Percentiles rank a stretch among this genome's conserved stretches.
Evolutionary conservation across 2,797 vertebrate genomes (phyloP).

Genomic region (Poecile montanus): DNA sequence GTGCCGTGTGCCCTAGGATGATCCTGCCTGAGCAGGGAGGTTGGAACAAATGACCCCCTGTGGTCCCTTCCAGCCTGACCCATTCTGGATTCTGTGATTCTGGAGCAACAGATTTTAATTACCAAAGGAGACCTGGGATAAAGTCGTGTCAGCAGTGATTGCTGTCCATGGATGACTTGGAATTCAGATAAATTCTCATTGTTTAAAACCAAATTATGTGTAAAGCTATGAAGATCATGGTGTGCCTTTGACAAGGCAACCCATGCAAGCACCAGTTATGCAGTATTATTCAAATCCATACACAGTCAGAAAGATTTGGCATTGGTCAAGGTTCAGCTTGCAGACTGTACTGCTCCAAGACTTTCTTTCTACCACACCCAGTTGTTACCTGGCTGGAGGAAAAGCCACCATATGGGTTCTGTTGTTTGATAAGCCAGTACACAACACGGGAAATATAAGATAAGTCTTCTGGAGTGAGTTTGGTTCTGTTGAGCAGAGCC

Average conservation of each 20-base stretch:
- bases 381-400: constrained; percentile 88
- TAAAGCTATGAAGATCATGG: not conserved
- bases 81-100: not conserved
- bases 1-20: not conserved
- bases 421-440: constrained; percentile 81
- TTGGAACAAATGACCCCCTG: not conserved
- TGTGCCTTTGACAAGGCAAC: not conserved
- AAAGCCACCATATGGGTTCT: constrained; percentile 86
- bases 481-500: constrained; percentile 75
- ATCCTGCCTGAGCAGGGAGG: not conserved
- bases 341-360: not conserved
- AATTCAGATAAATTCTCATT: not conserved
- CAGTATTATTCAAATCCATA: not conserved
- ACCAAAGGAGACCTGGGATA: not conserved
- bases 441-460: constrained; percentile 75
- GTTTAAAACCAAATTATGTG: not conserved
- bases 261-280: not conserved
- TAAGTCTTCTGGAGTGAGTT: constrained; percentile 63
- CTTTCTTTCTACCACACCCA: not conserved
- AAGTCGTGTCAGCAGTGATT: not conserved
- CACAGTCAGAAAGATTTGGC: not conserved
- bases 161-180: not conserved
- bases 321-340: not conserved
- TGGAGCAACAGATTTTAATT: not conserved
- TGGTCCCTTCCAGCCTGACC: not conserved